These are phyloP conservation scores for Diglossa cyanea DNA, from an alignment of 2,797 vertebrate genomes.

Conservation along the genomic window DNA sequence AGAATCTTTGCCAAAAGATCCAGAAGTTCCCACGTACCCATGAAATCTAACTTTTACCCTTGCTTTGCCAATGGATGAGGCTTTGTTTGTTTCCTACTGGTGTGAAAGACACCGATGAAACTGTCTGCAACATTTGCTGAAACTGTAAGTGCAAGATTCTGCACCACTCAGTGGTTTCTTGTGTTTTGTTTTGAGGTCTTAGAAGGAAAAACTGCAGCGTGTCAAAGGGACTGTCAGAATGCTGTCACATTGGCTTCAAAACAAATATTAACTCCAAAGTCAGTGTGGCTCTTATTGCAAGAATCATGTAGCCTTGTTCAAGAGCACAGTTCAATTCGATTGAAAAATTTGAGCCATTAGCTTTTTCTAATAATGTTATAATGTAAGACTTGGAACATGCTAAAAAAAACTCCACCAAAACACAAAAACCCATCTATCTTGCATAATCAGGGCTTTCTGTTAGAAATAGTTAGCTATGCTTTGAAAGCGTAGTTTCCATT, in stretches of 20 bases:
- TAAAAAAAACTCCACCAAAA: neutral
- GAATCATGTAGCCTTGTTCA: neutral
- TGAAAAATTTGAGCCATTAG: neutral
- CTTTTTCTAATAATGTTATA: neutral
- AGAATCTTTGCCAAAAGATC: neutral
- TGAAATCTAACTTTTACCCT: neutral
- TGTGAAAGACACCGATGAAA: neutral
- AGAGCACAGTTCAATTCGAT: neutral
- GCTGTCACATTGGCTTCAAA: neutral
- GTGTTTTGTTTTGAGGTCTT: neutral
- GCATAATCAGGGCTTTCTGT: neutral
- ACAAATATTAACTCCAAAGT: neutral
- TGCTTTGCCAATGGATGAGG: neutral
- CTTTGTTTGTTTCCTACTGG: neutral
- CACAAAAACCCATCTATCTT: neutral
- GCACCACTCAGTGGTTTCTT: neutral
- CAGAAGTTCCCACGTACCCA: neutral
- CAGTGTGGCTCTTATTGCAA: neutral
- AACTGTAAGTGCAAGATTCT: neutral
- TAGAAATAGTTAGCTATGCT: neutral
- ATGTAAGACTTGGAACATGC: neutral
- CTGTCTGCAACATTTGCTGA: neutral
- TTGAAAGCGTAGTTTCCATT: neutral
- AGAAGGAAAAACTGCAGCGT: neutral
- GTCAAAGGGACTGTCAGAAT: constrained; percentile 9